Base-by-base conservation (phyloP, 2,797 vertebrate species). In the Micropoecilia bifurca region DNA sequence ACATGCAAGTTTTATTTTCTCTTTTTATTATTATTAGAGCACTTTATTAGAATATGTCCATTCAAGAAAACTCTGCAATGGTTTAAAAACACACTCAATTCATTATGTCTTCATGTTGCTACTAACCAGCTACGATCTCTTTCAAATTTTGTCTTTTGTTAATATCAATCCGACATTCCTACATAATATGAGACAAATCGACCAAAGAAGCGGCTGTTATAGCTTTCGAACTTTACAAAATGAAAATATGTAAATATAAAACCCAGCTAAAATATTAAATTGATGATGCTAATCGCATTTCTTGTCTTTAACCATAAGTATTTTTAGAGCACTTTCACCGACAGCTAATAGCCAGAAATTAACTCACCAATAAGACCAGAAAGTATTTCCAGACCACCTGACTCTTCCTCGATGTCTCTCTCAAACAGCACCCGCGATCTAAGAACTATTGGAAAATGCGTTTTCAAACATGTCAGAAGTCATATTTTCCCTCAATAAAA, bases 301-400 rank as follows among this genome's bases (percentile, higher is more conserved):
- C 20, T 20, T 39, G 7, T 66, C 20, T 66, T 39, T 66, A 10
- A 36, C 39, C 61, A 18, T 3, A 33, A 18, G 33, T 63, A 2
- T 6, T 22, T 22, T 50, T 50, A 33, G 33, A 33, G 33, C 33
- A 16, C 8, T 55, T 6, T 28, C 7, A 63, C n/a, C 3, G 8
- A 33, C 8, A 22, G 10, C 50, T 10, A 53, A 53, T 28, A 12
- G 28, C 12, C 3, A 57, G 25, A 57, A 57, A 33, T 25, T 0
- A 55, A 0, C 88, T 90, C 77, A 93, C 92, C 88, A 55, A 61
- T 61, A 43, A 36, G 53, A 41, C 78, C 22, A 66, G 33, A 2
- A 80, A 3, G 80, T 61, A 43, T 4, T 74, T 41, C 53, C 72
- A 74, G 76, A 85, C 55, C 83, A 61, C 36, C 41, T 61, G 39